phyloP scores from a whole-genome alignment of 2,797 vertebrate species.

The Spea hammondii region DNA sequence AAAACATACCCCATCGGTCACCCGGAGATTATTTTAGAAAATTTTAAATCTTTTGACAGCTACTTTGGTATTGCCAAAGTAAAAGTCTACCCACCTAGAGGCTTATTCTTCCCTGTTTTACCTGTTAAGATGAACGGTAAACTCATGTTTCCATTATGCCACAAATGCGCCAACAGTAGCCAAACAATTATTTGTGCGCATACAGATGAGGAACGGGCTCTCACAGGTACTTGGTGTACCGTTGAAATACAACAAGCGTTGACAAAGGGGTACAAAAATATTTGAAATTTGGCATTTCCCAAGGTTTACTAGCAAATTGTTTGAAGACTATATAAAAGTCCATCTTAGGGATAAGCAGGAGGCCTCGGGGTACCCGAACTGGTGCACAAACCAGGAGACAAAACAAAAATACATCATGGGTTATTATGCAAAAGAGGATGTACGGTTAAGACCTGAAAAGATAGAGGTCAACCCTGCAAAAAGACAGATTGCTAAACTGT shows the following conservation, averaged over 20 bases:
- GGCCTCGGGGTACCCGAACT: slow-evolving; percentile 8
- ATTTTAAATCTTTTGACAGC: not conserved
- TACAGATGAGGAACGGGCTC: too few species aligned
- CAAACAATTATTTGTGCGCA: not conserved
- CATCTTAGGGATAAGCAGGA: slow-evolving; percentile 19
- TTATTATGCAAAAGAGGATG: not conserved
- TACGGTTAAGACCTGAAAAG: not conserved
- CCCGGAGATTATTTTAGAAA: too few species aligned
- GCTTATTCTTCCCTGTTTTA: not conserved
- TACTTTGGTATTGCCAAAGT: slow-evolving; percentile 24
- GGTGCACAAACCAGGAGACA: slow-evolving; percentile 8
- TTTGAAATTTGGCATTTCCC: too few species aligned
- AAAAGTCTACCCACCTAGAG: slow-evolving; percentile 1
- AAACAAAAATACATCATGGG: not conserved
- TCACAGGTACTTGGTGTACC: too few species aligned
- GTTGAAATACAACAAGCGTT: too few species aligned
- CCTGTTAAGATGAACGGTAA: not conserved
- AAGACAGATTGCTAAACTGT: too few species aligned
- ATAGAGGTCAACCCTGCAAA: not conserved
- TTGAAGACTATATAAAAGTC: too few species aligned
- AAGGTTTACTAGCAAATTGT: too few species aligned
- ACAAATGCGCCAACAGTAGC: not conserved
- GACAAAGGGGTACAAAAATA: too few species aligned
- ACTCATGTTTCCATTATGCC: slow-evolving; percentile 7
- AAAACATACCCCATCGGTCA: too few species aligned